Evolutionary conservation across 2,113 vertebrate species (phyloP).

Genomic region (Trochalopteron elliotii): DNA sequence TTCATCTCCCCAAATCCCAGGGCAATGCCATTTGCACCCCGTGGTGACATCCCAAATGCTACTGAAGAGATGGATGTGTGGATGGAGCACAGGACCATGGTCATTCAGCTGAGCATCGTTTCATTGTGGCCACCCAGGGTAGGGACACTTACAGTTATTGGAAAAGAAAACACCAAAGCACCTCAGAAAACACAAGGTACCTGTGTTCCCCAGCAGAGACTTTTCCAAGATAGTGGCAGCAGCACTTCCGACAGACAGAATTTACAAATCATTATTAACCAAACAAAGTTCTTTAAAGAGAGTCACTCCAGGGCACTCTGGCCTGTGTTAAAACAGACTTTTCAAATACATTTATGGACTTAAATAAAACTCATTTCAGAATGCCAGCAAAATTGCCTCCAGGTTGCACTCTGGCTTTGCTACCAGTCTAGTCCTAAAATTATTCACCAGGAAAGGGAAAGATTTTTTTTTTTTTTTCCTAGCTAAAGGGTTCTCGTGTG

Average conservation of each 20-base stretch:
- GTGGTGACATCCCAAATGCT: fast-evolving
- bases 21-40: background rate
- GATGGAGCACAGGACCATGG: background rate
- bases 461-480: background rate
- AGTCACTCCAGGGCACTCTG: slow-evolving; percentile 45
- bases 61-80: fast-evolving
- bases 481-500: background rate
- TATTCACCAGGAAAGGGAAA: slow-evolving; percentile 30
- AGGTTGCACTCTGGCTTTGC: slow-evolving; percentile 48
- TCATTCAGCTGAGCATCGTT: fast-evolving
- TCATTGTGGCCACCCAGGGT: background rate
- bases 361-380: slow-evolving; percentile 53
- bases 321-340: slow-evolving; percentile 44
- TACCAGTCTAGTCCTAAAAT: slow-evolving; percentile 52
- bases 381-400: background rate
- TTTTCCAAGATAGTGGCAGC: slow-evolving; percentile 2
- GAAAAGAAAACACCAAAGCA: background rate
- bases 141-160: fast-evolving
- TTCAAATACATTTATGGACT: slow-evolving; percentile 53
- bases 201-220: background rate
- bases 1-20: background rate
- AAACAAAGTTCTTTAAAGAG: slow-evolving; percentile 51
- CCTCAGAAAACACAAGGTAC: background rate
- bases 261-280: slow-evolving; percentile 44
- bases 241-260: background rate